Base-by-base conservation (phyloP, 2,888 invertebrate species). In the Hydriomena furcata region DNA sequence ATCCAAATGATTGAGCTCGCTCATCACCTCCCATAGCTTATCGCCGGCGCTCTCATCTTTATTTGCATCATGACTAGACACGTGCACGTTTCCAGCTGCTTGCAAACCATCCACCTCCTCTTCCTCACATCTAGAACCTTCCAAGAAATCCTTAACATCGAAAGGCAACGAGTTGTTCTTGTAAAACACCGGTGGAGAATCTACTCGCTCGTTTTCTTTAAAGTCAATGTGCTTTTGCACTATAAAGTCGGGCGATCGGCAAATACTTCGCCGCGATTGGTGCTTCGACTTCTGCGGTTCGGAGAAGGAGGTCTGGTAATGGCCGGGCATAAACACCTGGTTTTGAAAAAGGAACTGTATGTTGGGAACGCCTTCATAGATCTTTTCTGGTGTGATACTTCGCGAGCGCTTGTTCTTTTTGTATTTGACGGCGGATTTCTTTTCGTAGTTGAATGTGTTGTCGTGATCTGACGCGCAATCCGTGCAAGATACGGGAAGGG, bases 331-430 rank as follows among this genome's bases (percentile, higher is more conserved):
- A 54, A 91, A 90, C 11, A 91, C 87, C 63, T 91, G 90, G 58
- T 91, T 90, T 68, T 89, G 89, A 56, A 91, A 91, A 8, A 90
- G 70, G 67, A 91, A 91, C 58, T 91, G 90, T 72, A 91, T 85
- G 43, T 82, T 86, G 1, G 90, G 90, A 0, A 80, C 68, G 1
- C 73, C 73, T 38, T 77, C 80, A 53, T 70, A 65, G 6, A 55
- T 43, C 41, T 71, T 74, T 27, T 81, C 83, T 0, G 82, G 73
- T 1, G 76, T 78, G 12, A 73, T 69, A 63, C 76, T 82, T 38
- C 76, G 65, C 7, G 76, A 63, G 31, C 82, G 75, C 56, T 82
- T 81, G 28, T 73, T 82, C 73, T 83, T 86, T 62, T 87, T 84
- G 55, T 86, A 86, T 61, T 87, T 85, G 17, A 61, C 62, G 5